These are phyloP conservation scores for Xenentodon cancila DNA, from an alignment of 2,797 vertebrate species.

Conservation along the genomic window DNA sequence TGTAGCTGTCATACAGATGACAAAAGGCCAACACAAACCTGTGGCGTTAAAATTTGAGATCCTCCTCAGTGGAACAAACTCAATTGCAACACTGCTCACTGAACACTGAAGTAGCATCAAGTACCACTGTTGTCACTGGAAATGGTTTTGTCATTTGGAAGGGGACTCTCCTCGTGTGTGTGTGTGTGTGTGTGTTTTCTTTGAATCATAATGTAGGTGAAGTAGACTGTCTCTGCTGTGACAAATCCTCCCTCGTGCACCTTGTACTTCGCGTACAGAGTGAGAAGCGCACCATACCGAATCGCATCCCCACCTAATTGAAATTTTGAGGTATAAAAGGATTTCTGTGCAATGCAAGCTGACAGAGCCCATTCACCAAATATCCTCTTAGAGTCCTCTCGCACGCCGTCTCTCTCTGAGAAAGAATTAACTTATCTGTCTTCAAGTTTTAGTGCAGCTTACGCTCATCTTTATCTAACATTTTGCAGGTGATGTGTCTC, in stretches of 20 bases:
- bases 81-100: constrained; percentile 72
- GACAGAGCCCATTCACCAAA: constrained; percentile 80
- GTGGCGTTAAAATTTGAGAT: constrained; percentile 65
- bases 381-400: constrained; percentile 74
- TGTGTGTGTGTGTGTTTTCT: constrained; percentile 35
- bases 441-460: constrained; percentile 68
- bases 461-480: constrained; percentile 57
- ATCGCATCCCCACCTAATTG: constrained; percentile 79
- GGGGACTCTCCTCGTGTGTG: constrained; percentile 24
- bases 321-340: constrained; percentile 84
- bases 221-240: constrained; percentile 70
- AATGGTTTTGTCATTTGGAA: constrained; percentile 66
- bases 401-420: constrained; percentile 44
- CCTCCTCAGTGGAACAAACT: constrained; percentile 77
- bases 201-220: constrained; percentile 69
- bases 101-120: constrained; percentile 76
- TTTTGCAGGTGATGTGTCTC: constrained; percentile 55
- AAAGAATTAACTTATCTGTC: constrained; percentile 71
- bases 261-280: constrained; percentile 66
- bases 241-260: constrained; percentile 73
- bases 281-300: constrained; percentile 52
- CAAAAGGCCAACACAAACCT: constrained; percentile 59
- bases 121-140: constrained; percentile 66
- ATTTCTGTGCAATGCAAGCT: constrained; percentile 76
- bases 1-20: constrained; percentile 61